Percentiles rank a stretch among this genome's conserved stretches.
These are phyloP conservation scores for Cinclus cinclus DNA, from an alignment of 2,113 vertebrate species.

Conservation along the genomic window DNA sequence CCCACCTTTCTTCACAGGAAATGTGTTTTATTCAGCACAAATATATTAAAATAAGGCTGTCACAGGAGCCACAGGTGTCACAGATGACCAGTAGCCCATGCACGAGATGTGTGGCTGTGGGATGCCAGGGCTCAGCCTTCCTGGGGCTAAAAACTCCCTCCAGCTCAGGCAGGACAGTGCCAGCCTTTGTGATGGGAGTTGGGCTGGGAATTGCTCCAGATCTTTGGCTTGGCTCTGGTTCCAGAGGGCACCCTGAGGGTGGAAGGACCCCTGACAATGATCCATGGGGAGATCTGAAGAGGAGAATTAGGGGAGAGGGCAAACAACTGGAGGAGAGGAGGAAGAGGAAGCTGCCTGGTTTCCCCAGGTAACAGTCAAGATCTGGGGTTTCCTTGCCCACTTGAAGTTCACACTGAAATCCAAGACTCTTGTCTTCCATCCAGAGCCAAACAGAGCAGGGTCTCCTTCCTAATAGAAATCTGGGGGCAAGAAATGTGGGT, in stretches of 20 bases:
- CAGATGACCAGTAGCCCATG: not conserved
- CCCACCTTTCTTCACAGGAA: not conserved
- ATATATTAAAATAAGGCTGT: not conserved
- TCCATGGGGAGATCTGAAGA: not conserved
- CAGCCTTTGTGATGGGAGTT: rapidly evolving
- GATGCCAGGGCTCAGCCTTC: not conserved
- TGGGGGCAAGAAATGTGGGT: not conserved
- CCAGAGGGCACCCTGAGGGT: rapidly evolving
- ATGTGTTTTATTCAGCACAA: not conserved
- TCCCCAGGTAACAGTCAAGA: not conserved
- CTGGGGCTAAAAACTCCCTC: not conserved
- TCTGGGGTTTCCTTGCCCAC: not conserved
- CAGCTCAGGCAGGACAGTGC: rapidly evolving
- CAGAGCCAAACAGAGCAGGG: not conserved
- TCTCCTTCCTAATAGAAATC: not conserved
- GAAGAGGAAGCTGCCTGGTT: not conserved
- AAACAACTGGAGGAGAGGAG: not conserved
- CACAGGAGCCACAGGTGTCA: not conserved
- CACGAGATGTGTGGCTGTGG: rapidly evolving
- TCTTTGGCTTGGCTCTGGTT: not conserved
- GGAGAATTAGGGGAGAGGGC: not conserved
- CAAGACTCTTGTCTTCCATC: not conserved
- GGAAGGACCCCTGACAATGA: rapidly evolving
- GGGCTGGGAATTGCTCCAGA: not conserved
- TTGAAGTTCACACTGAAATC: not conserved